These are phyloP conservation scores for Fratercula arctica DNA, from an alignment of 2,797 vertebrate species.

Conservation along the genomic window DNA sequence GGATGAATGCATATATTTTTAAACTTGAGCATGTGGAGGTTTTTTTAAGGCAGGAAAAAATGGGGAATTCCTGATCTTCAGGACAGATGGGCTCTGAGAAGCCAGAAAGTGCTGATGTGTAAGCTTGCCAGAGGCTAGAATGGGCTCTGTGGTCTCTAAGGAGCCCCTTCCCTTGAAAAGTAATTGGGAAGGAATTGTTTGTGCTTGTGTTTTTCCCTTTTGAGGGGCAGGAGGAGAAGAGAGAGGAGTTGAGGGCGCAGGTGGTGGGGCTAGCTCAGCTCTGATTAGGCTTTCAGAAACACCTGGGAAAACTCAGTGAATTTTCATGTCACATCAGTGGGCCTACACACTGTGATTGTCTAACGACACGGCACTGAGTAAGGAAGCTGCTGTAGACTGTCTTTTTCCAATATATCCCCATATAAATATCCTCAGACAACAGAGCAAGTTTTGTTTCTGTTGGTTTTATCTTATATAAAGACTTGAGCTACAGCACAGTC, in stretches of 20 bases:
- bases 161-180: not conserved
- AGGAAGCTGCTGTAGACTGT: not conserved
- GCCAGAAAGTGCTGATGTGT: not conserved
- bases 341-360: not conserved
- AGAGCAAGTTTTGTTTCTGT: not conserved
- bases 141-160: not conserved
- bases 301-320: not conserved
- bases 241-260: accelerated
- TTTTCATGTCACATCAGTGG: not conserved
- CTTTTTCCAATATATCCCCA: not conserved
- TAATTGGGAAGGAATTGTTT: not conserved
- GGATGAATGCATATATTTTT: not conserved
- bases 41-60: not conserved
- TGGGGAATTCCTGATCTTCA: not conserved
- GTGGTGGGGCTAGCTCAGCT: not conserved
- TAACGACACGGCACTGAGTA: not conserved
- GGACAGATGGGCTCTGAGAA: not conserved
- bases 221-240: not conserved
- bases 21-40: not conserved
- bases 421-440: not conserved
- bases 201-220: not conserved
- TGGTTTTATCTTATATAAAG: not conserved
- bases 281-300: not conserved
- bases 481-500: not conserved
- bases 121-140: not conserved